Evolutionary conservation across 2,113 vertebrate genomes (phyloP), one percentile per base, ranked within the genome.

Genomic region (Gobio gobio): DNA sequence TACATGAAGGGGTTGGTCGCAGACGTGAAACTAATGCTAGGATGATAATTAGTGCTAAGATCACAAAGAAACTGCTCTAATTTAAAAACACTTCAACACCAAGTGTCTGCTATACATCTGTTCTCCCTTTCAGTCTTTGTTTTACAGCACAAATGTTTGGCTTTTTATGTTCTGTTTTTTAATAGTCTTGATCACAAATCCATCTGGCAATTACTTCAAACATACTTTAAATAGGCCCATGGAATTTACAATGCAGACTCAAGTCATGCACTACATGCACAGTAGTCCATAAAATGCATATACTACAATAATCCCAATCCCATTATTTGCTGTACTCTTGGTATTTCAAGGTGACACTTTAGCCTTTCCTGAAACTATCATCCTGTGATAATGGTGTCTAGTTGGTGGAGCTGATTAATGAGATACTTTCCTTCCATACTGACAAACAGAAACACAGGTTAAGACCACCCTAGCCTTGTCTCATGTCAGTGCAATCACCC

Each of bases 51-150:
- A 90, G 90, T 89, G 82, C 88, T 87, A 88, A 91, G 90, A 90
- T 91, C 79, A 90, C 90, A 89, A 90, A 90, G 88, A 93, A 93
- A 89, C 90, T 85, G 90, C 86, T 86, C 90, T 91, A 90, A 89
- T 93, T 91, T 91, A 93, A 91, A 77, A 79, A 33, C 77, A 87
- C 79, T 78, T 89, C 58, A 78, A 83, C 85, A 88, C 74, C 63
- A 40, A 78, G 80, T 81, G 22, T 64, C 78, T 85, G 81, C 77
- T 75, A 26, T 88, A 89, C 90, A 92, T 90, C 90, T 91, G 90
- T 84, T 61, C 58, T 58, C 83, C 80, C 76, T 86, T 82, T 82
- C 80, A 16, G 51, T 86, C 54, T 87, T 73, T 49, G 33, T 90
- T 91, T 92, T 87, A 90, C 78, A 83, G 73, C 84, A 85, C 66